A percentile compares a stretch with the other conserved stretches of the same genome.
Conservation (phyloP, 2,797 vertebrate species). For the Sebastolobus alascanus region DNA sequence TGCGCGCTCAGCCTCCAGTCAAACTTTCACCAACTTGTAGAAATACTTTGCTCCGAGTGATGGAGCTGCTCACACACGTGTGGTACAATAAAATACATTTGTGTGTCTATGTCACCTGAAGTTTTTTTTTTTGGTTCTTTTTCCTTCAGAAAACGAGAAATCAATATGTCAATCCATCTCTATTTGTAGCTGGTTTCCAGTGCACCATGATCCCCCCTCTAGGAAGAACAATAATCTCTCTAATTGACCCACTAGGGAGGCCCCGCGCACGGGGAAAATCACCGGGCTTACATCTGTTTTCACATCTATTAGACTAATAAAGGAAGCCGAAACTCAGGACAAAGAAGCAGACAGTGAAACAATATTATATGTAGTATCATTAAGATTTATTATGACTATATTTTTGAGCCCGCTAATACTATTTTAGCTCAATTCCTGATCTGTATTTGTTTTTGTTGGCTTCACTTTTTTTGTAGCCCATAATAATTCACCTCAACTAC, state of each 20-base stretch:
- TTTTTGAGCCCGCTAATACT: not conserved
- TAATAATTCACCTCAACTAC: not conserved
- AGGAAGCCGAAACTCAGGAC: conserved; percentile 38
- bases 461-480: not conserved
- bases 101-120: conserved; percentile 79
- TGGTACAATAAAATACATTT: conserved; percentile 55
- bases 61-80: conserved; percentile 2
- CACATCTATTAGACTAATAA: conserved; percentile 89
- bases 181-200: conserved; percentile 91
- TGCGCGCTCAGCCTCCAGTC: not conserved
- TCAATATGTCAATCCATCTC: conserved; percentile 95
- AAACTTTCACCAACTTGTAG: conserved; percentile 47
- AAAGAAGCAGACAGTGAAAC: not conserved
- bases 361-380: conserved; percentile 9
- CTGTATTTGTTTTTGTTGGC: not conserved
- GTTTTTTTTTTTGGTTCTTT: conserved; percentile 39
- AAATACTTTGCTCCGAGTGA: conserved; percentile 1
- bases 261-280: conserved; percentile 86
- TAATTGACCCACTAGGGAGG: conserved; percentile 99
- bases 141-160: conserved; percentile 85
- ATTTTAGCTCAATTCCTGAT: not conserved
- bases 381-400: not conserved
- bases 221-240: conserved; percentile 99
- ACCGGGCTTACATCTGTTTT: conserved; percentile 94
- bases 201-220: conserved; percentile 93